Evolutionary conservation across 1,140 invertebrate genomes (phyloP), one percentile per base, ranked within the genome.

Genomic region (Pseudomyrmex concolor): DNA sequence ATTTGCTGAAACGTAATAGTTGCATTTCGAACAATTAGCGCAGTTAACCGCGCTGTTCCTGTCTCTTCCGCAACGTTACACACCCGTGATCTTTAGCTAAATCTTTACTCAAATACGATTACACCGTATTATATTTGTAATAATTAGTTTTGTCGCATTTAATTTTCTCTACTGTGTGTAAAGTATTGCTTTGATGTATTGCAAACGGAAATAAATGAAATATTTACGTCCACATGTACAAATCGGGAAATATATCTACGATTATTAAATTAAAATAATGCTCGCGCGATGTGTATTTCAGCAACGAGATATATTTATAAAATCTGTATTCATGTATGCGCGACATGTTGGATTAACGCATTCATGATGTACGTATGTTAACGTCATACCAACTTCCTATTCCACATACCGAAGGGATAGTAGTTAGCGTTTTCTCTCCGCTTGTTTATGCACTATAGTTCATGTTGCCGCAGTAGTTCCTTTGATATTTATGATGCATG

Each of bases 1-100:
- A 66, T 66, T 66, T 66, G 25, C 45, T 66, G 17, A 76, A 64
- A 74, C 10, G 45, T 74, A 74, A 77, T 77, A 77, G 73, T 77
- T 66, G 62, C 48, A 66, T 66, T 77, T 19, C 19, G 7, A 66
- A 43, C 25, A 43, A 77, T 77, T 77, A 66, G 54, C 48, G 25
- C 7, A 12, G 13, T 7, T 34, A 77, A 19, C n/a, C 25, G 8
- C 12, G 25, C 13, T 51, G 15, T 55, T 74, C 45, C 34, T 54
- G 48, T 15, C 50, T 15, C 50, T 54, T 34, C 59, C n/a, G 12
- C 17, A 48, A 60, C n/a, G 15, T 55, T 10, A 19, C 17, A 57
- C 9, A 22, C 45, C 45, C 7, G 25, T 43, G 2, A 54, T 51
- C n/a, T 34, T 34, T 17, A 48, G 12, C n/a, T 7, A 51, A 74